Conservation (phyloP, 1,140 invertebrate species). For the Neotoxoptera formosana region DNA sequence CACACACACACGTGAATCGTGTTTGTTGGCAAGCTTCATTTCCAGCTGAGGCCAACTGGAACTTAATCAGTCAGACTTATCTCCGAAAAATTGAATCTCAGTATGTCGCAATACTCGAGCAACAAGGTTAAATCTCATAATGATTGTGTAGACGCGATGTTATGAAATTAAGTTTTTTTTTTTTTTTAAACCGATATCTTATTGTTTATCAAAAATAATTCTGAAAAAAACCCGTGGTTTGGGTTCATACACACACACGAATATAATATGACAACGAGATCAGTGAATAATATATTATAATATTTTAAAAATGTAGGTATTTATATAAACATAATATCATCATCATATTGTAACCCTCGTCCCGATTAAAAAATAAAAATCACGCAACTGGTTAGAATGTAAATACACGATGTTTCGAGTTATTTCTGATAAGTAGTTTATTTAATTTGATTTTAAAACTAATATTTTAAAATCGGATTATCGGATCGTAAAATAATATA, state of each 20-base stretch:
- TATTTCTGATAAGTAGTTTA: slow-evolving; percentile 21
- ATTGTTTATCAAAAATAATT: background rate
- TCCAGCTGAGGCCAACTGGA: background rate
- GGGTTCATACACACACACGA: background rate
- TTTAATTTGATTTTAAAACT: slow-evolving; percentile 33
- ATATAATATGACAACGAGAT: background rate
- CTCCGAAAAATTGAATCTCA: background rate
- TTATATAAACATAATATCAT: background rate
- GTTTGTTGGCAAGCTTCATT: background rate
- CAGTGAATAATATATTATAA: background rate
- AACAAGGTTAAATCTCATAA: background rate
- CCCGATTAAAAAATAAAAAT: background rate
- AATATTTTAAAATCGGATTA: background rate
- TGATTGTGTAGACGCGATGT: background rate
- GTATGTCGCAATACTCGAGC: background rate
- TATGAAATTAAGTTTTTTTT: background rate
- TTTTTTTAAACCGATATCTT: background rate
- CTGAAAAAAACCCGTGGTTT: background rate
- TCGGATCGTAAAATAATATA: background rate
- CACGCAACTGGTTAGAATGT: background rate
- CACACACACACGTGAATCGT: background rate
- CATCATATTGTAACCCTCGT: background rate
- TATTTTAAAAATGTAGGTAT: background rate
- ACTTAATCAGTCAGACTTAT: slow-evolving; percentile 6
- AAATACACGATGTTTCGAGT: background rate